Conservation (phyloP, 64 coral and sea anemone species). For the Acropora tenuis region DNA sequence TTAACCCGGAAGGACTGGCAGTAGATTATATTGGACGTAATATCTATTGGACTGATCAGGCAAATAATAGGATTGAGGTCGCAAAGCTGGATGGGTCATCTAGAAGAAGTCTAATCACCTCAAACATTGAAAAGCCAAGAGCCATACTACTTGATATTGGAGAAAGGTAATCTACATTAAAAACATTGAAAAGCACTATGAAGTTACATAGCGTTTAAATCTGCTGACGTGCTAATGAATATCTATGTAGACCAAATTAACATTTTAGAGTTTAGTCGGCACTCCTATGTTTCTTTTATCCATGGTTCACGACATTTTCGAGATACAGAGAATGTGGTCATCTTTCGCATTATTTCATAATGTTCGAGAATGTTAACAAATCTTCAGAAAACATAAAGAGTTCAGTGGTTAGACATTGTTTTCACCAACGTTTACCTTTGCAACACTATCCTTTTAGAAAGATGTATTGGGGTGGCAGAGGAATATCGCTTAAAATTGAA, state of each 20-base stretch:
- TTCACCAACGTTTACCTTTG: too few relatives aligned
- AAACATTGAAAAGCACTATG: too few relatives aligned
- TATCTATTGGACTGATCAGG: conserved; percentile 75
- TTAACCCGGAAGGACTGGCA: conserved; percentile 56
- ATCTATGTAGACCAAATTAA: too few relatives aligned
- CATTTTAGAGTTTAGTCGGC: too few relatives aligned
- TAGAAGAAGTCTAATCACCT: conserved; percentile 43
- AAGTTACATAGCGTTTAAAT: too few relatives aligned
- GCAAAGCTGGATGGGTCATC: conserved; percentile 55
- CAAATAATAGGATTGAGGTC: conserved; percentile 67
- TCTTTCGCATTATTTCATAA: too few relatives aligned
- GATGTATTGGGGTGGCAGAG: conserved; percentile 60
- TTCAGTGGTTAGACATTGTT: too few relatives aligned
- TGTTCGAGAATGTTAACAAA: too few relatives aligned
- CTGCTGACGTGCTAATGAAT: too few relatives aligned
- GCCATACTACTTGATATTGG: conserved; percentile 5
- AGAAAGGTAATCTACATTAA: neutral
- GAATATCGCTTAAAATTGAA: conserved; percentile 33
- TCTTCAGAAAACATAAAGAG: too few relatives aligned
- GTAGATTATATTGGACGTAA: conserved; percentile 57
- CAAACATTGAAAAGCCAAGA: conserved; percentile 55
- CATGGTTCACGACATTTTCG: neutral
- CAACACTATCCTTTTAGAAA: neutral
- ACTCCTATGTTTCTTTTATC: neutral
- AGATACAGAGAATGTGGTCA: too few relatives aligned